phyloP scores from a whole-genome alignment of 2,888 invertebrate genomes.

The Serrognathus titanus region DNA sequence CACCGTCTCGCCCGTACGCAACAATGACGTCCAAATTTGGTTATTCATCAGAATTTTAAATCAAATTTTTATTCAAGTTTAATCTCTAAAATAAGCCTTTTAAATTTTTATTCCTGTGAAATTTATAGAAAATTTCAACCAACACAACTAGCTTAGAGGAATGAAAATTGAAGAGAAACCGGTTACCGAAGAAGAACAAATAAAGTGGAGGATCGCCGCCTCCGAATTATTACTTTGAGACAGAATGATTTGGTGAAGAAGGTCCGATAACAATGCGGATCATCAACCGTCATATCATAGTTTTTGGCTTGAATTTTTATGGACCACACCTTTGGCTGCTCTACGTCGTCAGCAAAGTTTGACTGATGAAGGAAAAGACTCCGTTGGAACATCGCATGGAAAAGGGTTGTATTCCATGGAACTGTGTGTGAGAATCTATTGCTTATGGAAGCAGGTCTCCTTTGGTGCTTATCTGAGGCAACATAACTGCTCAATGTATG shows the following conservation, averaged over 20 bases:
- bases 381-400: neutral
- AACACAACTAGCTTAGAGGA: no score
- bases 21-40: no score
- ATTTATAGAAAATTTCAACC: no score
- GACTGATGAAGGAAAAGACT: neutral
- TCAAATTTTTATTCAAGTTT: no score
- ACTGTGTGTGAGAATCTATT: neutral
- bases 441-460: neutral
- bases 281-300: neutral
- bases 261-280: neutral
- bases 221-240: neutral
- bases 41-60: no score
- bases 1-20: no score
- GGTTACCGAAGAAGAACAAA: conserved; percentile 2
- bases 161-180: conserved; percentile 1
- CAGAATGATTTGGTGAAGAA: neutral
- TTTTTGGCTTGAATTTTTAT: neutral
- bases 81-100: no score
- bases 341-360: neutral
- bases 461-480: conserved; percentile 6
- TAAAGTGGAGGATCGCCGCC: neutral
- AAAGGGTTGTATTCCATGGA: no score
- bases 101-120: no score
- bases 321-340: neutral
- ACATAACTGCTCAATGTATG: neutral